A percentile compares a stretch with the other conserved stretches of the same genome.
Conservation (phyloP, 2,888 invertebrate genomes). For the Lutraria lutraria region DNA sequence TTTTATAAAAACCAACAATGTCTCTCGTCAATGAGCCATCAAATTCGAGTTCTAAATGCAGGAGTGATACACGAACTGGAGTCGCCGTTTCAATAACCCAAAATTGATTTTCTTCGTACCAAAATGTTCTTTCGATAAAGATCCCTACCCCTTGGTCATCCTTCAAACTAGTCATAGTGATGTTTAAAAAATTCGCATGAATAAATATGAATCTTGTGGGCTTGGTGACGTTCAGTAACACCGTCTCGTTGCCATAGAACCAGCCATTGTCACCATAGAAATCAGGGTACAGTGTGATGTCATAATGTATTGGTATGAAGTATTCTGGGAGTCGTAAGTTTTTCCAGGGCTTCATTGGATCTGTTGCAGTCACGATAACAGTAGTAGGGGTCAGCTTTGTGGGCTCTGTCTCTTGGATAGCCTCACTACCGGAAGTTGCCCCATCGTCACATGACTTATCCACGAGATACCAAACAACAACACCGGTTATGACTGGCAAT, state of each 20-base stretch:
- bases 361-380: slow-evolving; percentile 16
- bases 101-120: slow-evolving; percentile 86
- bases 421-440: slow-evolving; percentile 5
- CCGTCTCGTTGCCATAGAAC: slow-evolving; percentile 84
- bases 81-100: slow-evolving; percentile 86
- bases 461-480: slow-evolving; percentile 78
- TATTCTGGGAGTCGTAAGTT: slow-evolving; percentile 89
- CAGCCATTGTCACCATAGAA: slow-evolving; percentile 88
- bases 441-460: slow-evolving; percentile 53
- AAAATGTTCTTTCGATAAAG: slow-evolving; percentile 81
- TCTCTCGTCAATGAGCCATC: slow-evolving; percentile 90
- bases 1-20: slow-evolving; percentile 92
- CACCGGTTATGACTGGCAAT: slow-evolving; percentile 76
- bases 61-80: slow-evolving; percentile 74
- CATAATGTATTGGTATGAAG: slow-evolving; percentile 90
- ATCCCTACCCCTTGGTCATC: slow-evolving; percentile 66
- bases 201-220: slow-evolving; percentile 87
- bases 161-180: slow-evolving; percentile 87
- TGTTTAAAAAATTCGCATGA: slow-evolving; percentile 88
- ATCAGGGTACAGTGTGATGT: slow-evolving; percentile 90
- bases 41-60: slow-evolving; percentile 89
- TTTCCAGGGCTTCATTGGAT: slow-evolving; percentile 78
- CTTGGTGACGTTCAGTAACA: slow-evolving; percentile 82
- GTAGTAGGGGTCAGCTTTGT: background rate
- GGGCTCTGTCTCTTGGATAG: slow-evolving; percentile 24